Percentiles rank a stretch among this genome's conserved stretches.
phyloP scores from a whole-genome alignment of 2,797 vertebrate species.

The Vipera ursinii region DNA sequence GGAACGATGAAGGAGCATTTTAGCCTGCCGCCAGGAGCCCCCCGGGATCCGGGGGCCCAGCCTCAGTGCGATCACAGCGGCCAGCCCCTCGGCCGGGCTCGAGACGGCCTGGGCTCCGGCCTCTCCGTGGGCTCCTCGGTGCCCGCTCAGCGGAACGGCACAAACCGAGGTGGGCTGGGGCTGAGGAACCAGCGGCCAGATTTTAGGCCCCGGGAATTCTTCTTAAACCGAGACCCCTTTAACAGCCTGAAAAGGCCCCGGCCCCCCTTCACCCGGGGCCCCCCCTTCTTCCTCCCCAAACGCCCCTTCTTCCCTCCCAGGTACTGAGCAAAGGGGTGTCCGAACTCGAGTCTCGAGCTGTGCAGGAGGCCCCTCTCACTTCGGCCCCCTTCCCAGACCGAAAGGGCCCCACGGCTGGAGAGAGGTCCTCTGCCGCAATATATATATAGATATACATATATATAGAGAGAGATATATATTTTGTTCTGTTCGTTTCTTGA shows the following conservation, averaged over 20 bases:
- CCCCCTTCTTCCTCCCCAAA: conserved; percentile 86
- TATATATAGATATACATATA: not conserved
- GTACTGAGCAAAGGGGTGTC: conserved; percentile 78
- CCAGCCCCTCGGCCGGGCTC: conserved; percentile 74
- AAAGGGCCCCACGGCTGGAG: not conserved
- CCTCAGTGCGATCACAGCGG: conserved; percentile 71
- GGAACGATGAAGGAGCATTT: conserved; percentile 87
- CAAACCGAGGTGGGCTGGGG: conserved; percentile 60
- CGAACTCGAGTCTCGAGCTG: conserved; percentile 45
- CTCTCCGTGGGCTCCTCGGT: conserved; percentile 62
- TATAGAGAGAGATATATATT: not conserved
- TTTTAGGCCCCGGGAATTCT: conserved; percentile 74
- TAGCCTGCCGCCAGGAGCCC: conserved; percentile 65
- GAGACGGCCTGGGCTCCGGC: conserved; percentile 70
- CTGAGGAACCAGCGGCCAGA: conserved; percentile 72
- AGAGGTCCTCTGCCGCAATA: not conserved
- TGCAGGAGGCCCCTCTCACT: conserved; percentile 32
- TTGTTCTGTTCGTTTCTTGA: not conserved
- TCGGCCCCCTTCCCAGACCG: not conserved
- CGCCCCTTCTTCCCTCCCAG: conserved; percentile 92
- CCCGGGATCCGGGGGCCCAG: conserved; percentile 74
- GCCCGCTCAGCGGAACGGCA: conserved; percentile 74
- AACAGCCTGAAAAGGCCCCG: conserved; percentile 82
- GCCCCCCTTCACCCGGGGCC: conserved; percentile 76
- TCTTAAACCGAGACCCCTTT: conserved; percentile 74